A percentile compares a stretch with the other conserved stretches of the same genome.
Conservation (phyloP, 2,888 invertebrate species). For the Laspeyria flexula region DNA sequence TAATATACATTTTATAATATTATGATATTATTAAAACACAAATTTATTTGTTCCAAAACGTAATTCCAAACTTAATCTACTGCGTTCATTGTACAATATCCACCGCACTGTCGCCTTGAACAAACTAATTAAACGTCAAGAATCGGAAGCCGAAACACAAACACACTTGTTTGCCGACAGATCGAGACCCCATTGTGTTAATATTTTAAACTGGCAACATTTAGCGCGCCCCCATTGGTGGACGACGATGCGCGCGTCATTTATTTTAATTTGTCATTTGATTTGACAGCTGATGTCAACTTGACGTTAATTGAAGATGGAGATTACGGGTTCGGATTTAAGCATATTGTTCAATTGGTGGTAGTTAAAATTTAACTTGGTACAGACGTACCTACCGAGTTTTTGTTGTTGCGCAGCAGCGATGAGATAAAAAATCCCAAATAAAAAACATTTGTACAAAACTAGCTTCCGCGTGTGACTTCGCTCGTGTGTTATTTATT, state of each 20-base stretch:
- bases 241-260: conserved; percentile 73
- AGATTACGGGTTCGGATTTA: conserved; percentile 33
- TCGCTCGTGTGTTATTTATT: no score
- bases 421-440: no score
- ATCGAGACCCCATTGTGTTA: conserved; percentile 76
- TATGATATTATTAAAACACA: no score
- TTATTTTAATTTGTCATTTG: conserved; percentile 82
- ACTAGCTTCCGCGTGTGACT: no score
- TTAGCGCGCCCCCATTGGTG: conserved; percentile 64
- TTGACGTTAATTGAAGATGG: conserved; percentile 49
- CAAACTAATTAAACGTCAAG: conserved; percentile 71
- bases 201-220: conserved; percentile 83
- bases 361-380: conserved; percentile 11
- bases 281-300: conserved; percentile 57
- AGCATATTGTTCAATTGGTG: conserved; percentile 42
- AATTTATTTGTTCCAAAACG: no score
- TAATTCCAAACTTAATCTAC: no score
- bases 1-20: no score
- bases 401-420: background rate
- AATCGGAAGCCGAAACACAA: conserved; percentile 69
- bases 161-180: conserved; percentile 78
- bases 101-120: conserved; percentile 53
- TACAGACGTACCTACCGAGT: background rate
- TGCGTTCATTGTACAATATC: conserved; percentile 7
- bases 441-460: no score